Base-by-base conservation (phyloP, 2,113 vertebrate species). In the Neogale vison region DNA sequence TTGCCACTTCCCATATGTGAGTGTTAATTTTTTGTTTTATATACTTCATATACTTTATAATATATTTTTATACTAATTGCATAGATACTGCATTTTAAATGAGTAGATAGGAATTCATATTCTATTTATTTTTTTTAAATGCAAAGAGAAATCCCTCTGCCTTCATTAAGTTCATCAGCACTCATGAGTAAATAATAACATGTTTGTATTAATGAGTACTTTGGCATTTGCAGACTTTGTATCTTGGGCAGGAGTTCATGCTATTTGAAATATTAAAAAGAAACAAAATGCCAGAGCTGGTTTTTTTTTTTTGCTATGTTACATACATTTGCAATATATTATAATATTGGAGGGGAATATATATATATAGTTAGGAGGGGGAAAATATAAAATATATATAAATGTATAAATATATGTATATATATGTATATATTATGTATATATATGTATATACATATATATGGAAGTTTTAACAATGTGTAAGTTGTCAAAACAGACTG, bases 221-320 rank as follows among this genome's bases (percentile, higher is more conserved):
- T 93, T 81, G 84, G 24, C 74, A 84, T 85, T 84, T 84, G 50
- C 95, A 93, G 34, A 21, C 34, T 96, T 96, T 85, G 24, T 36
- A 57, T 88, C 42, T n/a, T 90, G 76, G 71, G 34, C 5, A 88
- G 79, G 65, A 91, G 96, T 91, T 88, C n/a, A 95, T 81, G 50
- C 34, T 91, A 63, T 76, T 89, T 95, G 50, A 97, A 90, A 55
- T 84, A 83, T 89, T 72, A 57, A 83, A 29, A 95, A 91, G n/a
- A 77, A 89, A 86, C 42, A 76, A 91, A 95, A 88, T 52, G 4
- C 5, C 55, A 76, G 6, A 86, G 20, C 2, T 71, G 39, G 10
- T 36, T 39, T 65, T 45, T 39, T 65, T 23, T 29, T 79, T 74
- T 84, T 83, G n/a, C 18, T 36, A 15, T 72, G 42, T 82, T 76